Evolutionary conservation across 2,797 vertebrate species (phyloP).

Genomic region (Cryptoprocta ferox): DNA sequence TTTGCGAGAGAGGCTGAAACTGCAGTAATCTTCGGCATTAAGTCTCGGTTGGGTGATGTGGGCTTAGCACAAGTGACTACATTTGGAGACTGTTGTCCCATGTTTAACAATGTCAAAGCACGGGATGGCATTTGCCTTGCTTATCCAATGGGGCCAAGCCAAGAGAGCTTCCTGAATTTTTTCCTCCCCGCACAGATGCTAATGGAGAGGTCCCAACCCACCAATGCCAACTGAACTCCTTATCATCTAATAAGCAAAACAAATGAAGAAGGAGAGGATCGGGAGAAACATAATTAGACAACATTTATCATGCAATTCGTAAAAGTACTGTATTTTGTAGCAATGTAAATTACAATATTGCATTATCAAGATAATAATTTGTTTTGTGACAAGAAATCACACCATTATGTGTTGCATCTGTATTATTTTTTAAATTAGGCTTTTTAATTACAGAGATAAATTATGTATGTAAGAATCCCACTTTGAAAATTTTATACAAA

Average conservation of each 20-base stretch:
- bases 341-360: conserved; percentile 77
- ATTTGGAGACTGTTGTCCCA: neutral
- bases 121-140: conserved; percentile 19
- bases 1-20: neutral
- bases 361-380: conserved; percentile 79
- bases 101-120: neutral
- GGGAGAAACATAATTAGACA: conserved; percentile 69
- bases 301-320: conserved; percentile 69
- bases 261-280: conserved; percentile 39
- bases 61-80: neutral
- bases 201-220: neutral
- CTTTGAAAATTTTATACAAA: conserved; percentile 62
- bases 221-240: neutral
- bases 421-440: conserved; percentile 83
- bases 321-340: conserved; percentile 70
- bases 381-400: conserved; percentile 79
- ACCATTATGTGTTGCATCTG: conserved; percentile 77
- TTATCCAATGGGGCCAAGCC: conserved; percentile 20
- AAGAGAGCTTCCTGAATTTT: neutral
- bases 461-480: conserved; percentile 79
- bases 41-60: neutral
- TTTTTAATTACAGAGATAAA: conserved; percentile 81
- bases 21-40: neutral
- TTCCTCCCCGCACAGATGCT: neutral
- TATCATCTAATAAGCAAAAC: neutral